Evolutionary conservation across 2,888 invertebrate species (phyloP).

Genomic region (Plagiodera versicolora): DNA sequence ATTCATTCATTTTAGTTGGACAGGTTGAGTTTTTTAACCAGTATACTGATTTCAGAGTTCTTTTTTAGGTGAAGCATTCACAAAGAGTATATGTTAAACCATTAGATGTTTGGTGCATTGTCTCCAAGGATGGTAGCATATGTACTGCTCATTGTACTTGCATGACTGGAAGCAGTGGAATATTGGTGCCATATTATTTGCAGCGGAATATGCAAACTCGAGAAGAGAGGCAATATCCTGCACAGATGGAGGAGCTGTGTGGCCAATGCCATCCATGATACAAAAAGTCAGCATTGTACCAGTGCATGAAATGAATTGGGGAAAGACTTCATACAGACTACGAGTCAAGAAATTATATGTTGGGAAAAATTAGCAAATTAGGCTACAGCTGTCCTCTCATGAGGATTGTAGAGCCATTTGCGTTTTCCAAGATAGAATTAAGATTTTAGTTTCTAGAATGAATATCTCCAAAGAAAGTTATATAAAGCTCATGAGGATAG

Average conservation of each 20-base stretch:
- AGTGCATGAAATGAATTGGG: neutral
- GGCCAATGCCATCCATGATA: conserved; percentile 14
- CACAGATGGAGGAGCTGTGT: conserved; percentile 11
- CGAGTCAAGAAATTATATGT: neutral
- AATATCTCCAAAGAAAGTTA: conserved; percentile 7
- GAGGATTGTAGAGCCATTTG: conserved; percentile 18
- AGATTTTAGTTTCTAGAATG: neutral
- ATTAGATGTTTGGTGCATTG: conserved; percentile 21
- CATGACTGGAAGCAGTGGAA: conserved; percentile 25
- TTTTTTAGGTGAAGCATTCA: conserved; percentile 29
- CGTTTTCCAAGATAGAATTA: neutral
- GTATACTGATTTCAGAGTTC: neutral
- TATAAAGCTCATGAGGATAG: neutral
- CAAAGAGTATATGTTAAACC: conserved; percentile 18
- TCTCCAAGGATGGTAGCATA: conserved; percentile 20
- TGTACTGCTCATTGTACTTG: conserved; percentile 22
- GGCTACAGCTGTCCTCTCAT: conserved; percentile 3
- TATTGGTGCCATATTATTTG: conserved; percentile 15
- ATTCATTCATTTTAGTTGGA: conserved; percentile 13
- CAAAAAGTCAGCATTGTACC: neutral
- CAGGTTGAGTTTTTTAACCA: conserved; percentile 7
- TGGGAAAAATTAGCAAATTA: neutral
- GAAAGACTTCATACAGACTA: neutral
- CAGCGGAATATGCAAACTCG: conserved; percentile 17
- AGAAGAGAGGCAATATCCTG: conserved; percentile 12